Evolutionary conservation across 2,888 invertebrate genomes (phyloP), one percentile per base, ranked within the genome.

Genomic region (Drosophila macrospina): DNA sequence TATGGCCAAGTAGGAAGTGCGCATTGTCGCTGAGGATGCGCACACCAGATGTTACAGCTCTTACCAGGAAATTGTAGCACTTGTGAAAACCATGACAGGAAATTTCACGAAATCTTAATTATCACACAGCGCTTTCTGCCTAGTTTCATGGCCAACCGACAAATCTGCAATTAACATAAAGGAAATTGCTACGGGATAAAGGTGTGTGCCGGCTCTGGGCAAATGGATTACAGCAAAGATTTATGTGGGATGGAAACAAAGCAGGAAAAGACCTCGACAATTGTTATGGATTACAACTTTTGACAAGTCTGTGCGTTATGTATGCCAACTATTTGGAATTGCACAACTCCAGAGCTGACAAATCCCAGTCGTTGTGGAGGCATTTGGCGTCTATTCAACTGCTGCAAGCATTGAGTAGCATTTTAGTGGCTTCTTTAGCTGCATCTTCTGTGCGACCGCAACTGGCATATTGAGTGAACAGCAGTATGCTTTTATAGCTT

Each of bases 391-490:
- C 28, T 30, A 57, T 45, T 63, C 32, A 54, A 45, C 6, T 50
- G 42, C 37, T 30, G 61, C 8, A 28, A 68, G 50, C 24, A 50
- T 28, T 45, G 50, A 24, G 34, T 34, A 42, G 42, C 57, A 62
- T 61, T 68, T 78, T 32, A 67, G 68, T 61, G 57, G 71, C 30
- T 44, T 39, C 62, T 7, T 16, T 45, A 16, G n/a, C 16, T 34
- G 15, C 41, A 1, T 28, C 26, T 16, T 4, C 11, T 39, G 51
- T 52, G 24, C 34, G 39, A 64, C 67, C 69, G 32, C 69, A 86
- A 80, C 74, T 74, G 74, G 70, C 72, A 75, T 69, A 84, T 75
- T 83, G 88, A 88, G 88, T 82, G 83, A 84, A 84, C 86, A 86
- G 80, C 86, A 88, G 74, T 86, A 74, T 78, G 83, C 86, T 84